These are phyloP conservation scores for Enteromius mattozi DNA, from an alignment of 2,797 vertebrate genomes.

Conservation along the genomic window DNA sequence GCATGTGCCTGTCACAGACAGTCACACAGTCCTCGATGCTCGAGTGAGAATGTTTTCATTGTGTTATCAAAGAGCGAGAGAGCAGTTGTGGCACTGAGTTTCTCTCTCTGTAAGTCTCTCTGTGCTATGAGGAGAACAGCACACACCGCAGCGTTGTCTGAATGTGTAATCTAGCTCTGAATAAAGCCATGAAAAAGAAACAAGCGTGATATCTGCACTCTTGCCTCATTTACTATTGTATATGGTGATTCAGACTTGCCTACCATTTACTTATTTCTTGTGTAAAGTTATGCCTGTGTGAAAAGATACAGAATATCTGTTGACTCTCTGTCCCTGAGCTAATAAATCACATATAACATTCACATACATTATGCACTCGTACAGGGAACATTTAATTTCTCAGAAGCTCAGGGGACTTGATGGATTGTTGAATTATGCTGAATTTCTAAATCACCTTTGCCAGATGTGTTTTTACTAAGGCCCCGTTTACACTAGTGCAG, in stretches of 20 bases:
- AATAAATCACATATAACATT: constrained; percentile 15
- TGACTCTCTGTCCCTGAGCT: background rate
- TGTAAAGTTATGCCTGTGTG: constrained; percentile 23
- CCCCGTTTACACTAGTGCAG: too few species aligned
- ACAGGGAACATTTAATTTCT: background rate
- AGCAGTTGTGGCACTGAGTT: constrained; percentile 45
- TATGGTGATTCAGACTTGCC: constrained; percentile 10
- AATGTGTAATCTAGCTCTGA: constrained; percentile 70
- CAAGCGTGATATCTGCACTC: constrained; percentile 25
- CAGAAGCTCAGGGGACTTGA: background rate
- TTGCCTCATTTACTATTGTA: constrained; percentile 8
- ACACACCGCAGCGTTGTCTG: constrained; percentile 62
- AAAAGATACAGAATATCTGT: constrained; percentile 30
- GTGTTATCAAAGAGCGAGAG: constrained; percentile 36
- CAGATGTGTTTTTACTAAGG: background rate
- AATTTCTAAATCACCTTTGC: background rate
- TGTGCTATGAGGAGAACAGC: constrained; percentile 52
- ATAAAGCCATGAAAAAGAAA: constrained; percentile 69
- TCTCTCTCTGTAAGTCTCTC: constrained; percentile 55
- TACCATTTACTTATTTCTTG: constrained; percentile 10
- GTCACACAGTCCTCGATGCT: constrained; percentile 41
- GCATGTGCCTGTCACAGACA: constrained; percentile 43
- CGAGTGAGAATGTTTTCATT: constrained; percentile 42
- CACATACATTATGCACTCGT: background rate
- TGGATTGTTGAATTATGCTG: background rate